Conservation (phyloP, 1,140 invertebrate species). For the Brachionus koreanus region DNA sequence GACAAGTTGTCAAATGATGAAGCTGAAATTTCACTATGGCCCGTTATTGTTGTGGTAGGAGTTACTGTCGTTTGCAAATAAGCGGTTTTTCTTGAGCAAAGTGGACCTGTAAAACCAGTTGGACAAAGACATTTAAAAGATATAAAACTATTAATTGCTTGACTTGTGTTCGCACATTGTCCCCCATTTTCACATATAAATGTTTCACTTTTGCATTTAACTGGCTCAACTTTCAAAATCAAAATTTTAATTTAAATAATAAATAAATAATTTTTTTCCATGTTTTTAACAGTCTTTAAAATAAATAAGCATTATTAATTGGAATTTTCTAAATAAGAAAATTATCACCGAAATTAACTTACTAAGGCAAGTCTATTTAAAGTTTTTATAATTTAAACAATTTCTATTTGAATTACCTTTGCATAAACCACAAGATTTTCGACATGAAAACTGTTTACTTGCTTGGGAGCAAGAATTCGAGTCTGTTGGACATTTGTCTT, state of each 20-base stretch:
- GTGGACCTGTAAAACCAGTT: background rate
- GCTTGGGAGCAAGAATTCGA: background rate
- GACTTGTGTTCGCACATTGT: background rate
- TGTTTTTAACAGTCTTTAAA: no score
- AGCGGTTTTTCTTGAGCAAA: background rate
- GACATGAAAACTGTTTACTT: background rate
- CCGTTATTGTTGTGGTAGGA: background rate
- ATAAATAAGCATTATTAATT: no score
- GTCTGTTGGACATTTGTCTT: background rate
- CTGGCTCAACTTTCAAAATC: background rate
- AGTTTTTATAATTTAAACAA: no score
- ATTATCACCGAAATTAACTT: no score
- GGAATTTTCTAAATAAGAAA: no score
- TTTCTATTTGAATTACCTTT: background rate
- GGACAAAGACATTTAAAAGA: background rate
- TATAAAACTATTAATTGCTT: background rate
- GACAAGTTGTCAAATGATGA: background rate
- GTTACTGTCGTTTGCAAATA: background rate
- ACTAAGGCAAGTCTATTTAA: no score
- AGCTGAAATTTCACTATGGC: background rate
- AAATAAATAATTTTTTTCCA: background rate
- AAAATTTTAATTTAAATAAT: background rate
- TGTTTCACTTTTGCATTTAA: background rate
- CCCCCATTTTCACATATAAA: constrained; percentile 23
- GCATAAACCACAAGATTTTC: background rate